Evolutionary conservation across 1,140 invertebrate genomes (phyloP), one percentile per base, ranked within the genome.

Genomic region (Aphelenchoides besseyi): DNA sequence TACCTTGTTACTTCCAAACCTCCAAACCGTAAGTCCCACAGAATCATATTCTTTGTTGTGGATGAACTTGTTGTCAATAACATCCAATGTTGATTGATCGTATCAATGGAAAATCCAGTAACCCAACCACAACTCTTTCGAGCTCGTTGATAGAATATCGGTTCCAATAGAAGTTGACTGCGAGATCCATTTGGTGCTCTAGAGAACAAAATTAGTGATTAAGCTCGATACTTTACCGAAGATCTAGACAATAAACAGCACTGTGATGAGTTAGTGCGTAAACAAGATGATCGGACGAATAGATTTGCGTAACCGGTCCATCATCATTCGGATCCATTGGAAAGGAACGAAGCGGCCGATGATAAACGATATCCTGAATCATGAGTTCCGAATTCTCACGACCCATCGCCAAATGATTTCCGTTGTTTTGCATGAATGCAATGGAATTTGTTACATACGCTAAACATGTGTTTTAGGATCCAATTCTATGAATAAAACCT

Each of bases 21-120:
- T 18, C 29, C 74, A 71, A 77, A 77, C 59, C 78, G 37, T 30
- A 77, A 48, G 57, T 80, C 74, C 78, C 76, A 78, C 12, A 81
- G 37, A 72, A 76, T 30, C 37, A 76, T 76, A 37, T 76, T 76
- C 55, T 79, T 76, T 5, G 75, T 76, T 12, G 76, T 78, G n/a
- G 76, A 79, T 16, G 76, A 78, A 52, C 74, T 80, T 12, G 68
- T 41, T 30, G 76, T 76, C 28, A 76, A 55, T 8, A 76, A 30
- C 76, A 80, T 78, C 76, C 76, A 78, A 52, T 78, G 74, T 32
- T 80, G 74, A 28, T 73, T 80, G 2, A 68, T 5, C 18, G 79
- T 23, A 70, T 78, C 76, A 18, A 78, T 62, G 26, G 78, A 68
- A 41, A 78, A 70, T 9, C 74, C 76, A 32, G 76, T 78, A 23